Conservation (phyloP, 2,888 invertebrate species). For the Eristalis intricaria region DNA sequence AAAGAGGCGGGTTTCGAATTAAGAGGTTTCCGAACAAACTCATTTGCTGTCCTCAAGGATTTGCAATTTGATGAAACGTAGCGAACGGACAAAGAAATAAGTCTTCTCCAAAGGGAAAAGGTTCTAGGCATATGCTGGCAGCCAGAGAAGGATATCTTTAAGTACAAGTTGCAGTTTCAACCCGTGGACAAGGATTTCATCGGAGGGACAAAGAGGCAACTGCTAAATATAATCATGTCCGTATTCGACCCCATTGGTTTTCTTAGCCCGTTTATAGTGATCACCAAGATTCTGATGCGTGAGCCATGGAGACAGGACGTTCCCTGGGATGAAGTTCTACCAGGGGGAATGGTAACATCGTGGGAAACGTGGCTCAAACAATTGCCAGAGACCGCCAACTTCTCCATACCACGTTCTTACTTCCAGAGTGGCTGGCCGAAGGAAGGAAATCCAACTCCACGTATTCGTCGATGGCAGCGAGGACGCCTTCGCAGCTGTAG, state of each 20-base stretch:
- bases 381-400: constrained; percentile 60
- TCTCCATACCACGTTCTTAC: constrained; percentile 72
- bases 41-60: background rate
- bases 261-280: constrained; percentile 58
- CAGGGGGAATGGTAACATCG: background rate
- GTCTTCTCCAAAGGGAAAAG: no score
- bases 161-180: constrained; percentile 32
- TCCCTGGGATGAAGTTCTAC: no score
- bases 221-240: constrained; percentile 34
- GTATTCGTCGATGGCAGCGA: background rate
- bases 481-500: background rate
- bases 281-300: constrained; percentile 65
- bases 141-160: constrained; percentile 55
- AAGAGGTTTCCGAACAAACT: background rate
- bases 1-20: background rate
- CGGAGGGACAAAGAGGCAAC: constrained; percentile 41
- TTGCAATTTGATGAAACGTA: no score
- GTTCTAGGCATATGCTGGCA: constrained; percentile 70
- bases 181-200: constrained; percentile 16
- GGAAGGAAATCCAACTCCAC: background rate
- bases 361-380: constrained; percentile 71
- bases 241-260: constrained; percentile 34
- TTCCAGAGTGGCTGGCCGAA: background rate
- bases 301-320: constrained; percentile 41
- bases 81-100: no score